Evolutionary conservation across 1,140 invertebrate genomes (phyloP).

Genomic region (Charaxes varanes): DNA sequence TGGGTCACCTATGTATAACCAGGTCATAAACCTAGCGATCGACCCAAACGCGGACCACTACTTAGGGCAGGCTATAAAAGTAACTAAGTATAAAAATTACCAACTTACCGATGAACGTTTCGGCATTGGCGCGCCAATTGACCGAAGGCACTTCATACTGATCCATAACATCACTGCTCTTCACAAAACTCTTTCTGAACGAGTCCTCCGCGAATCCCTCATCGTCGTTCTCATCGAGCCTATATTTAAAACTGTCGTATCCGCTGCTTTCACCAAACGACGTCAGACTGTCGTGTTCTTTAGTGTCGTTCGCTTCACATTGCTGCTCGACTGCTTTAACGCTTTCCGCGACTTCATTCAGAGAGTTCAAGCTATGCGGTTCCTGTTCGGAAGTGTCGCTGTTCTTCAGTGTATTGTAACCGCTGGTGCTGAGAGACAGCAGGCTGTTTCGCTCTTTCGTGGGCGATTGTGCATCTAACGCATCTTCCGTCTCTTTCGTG

Average conservation of each 20-base stretch:
- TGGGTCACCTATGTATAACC: no score
- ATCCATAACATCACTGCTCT: conserved; percentile 23
- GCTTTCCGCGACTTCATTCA: conserved; percentile 25
- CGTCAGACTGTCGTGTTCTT: conserved; percentile 76
- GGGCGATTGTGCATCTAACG: conserved; percentile 29
- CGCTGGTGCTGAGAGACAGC: conserved; percentile 53
- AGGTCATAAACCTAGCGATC: no score
- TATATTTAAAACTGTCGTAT: conserved; percentile 87
- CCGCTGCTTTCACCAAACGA: conserved; percentile 88
- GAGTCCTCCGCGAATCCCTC: conserved; percentile 57
- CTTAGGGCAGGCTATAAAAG: no score
- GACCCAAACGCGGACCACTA: no score
- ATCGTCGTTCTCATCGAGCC: conserved; percentile 74
- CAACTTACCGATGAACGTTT: conserved; percentile 55
- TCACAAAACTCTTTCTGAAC: conserved; percentile 53
- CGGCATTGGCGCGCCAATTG: conserved; percentile 50
- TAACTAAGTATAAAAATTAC: neutral
- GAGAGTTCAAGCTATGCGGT: conserved; percentile 49
- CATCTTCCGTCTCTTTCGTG: conserved; percentile 53
- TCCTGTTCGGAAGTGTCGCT: conserved; percentile 64
- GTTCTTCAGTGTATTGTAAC: conserved; percentile 56
- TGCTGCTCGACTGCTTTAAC: conserved; percentile 7
- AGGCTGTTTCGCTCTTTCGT: conserved; percentile 55
- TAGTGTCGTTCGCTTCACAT: conserved; percentile 20
- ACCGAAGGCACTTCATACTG: conserved; percentile 38